A percentile compares a stretch with the other conserved stretches of the same genome.
Conservation (phyloP, 2,113 vertebrate genomes). For the Vulpes vulpes region DNA sequence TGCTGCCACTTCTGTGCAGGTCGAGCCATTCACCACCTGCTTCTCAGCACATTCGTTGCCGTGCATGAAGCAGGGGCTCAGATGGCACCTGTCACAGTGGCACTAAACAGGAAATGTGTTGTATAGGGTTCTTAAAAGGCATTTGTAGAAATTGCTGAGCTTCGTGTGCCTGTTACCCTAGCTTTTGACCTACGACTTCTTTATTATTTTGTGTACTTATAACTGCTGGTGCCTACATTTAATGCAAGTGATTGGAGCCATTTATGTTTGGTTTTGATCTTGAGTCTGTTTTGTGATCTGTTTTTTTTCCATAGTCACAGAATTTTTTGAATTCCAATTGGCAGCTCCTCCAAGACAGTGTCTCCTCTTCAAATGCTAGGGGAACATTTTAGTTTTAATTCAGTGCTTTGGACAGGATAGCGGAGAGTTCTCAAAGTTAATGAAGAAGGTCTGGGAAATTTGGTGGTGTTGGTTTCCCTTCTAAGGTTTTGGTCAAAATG, state of each 20-base stretch:
- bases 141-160: background rate
- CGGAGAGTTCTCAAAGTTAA: background rate
- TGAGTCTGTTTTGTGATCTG: background rate
- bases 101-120: background rate
- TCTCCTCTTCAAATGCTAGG: background rate
- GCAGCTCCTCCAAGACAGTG: background rate
- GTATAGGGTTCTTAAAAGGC: background rate
- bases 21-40: background rate
- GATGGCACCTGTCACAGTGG: background rate
- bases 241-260: background rate
- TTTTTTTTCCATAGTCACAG: background rate
- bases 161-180: background rate
- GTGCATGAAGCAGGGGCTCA: background rate
- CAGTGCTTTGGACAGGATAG: background rate
- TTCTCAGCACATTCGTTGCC: background rate
- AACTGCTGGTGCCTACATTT: background rate
- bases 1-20: background rate
- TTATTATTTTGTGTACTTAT: background rate
- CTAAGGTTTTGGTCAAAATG: background rate
- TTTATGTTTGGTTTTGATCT: slow-evolving; percentile 35
- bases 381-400: background rate
- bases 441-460: background rate
- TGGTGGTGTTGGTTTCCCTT: background rate
- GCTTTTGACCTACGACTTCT: background rate
- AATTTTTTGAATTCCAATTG: background rate